A percentile compares a stretch with the other conserved stretches of the same genome.
phyloP scores from a whole-genome alignment of 2,113 vertebrate genomes.

The Periophthalmus modestus region DNA sequence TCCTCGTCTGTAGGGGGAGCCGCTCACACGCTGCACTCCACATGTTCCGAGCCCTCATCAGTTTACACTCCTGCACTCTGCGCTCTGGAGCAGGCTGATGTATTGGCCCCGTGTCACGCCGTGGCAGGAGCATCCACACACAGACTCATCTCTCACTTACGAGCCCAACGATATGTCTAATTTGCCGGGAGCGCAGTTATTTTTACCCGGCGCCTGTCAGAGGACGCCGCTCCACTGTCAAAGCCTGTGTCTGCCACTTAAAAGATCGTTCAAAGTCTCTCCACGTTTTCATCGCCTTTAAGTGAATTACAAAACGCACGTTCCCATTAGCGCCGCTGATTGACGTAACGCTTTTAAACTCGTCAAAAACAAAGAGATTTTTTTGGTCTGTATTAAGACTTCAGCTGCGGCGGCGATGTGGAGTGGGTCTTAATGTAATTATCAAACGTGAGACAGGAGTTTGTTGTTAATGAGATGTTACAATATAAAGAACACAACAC shows the following conservation, averaged over 20 bases:
- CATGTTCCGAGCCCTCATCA: conserved; percentile 56
- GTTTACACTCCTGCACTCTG: conserved; percentile 77
- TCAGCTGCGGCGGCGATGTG: conserved; percentile 61
- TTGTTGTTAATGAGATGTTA: background rate
- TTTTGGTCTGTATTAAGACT: conserved; percentile 58
- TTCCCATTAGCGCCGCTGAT: conserved; percentile 74
- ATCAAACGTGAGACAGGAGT: conserved; percentile 38
- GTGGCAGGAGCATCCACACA: conserved; percentile 78
- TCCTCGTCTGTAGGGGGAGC: background rate
- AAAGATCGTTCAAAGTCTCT: conserved; percentile 78
- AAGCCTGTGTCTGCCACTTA: conserved; percentile 66
- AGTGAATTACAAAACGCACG: conserved; percentile 76
- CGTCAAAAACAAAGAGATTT: conserved; percentile 64
- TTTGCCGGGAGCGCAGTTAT: conserved; percentile 80
- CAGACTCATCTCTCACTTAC: conserved; percentile 82
- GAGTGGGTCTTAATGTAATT: conserved; percentile 56
- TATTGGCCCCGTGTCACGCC: conserved; percentile 75
- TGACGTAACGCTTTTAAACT: conserved; percentile 69
- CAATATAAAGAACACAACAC: too few relatives aligned
- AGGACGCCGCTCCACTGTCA: conserved; percentile 80
- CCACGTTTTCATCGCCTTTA: conserved; percentile 76
- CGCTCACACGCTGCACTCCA: background rate
- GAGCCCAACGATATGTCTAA: conserved; percentile 84
- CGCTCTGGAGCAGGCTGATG: conserved; percentile 77
- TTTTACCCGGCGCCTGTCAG: conserved; percentile 84